Base-by-base conservation (phyloP, 2,888 invertebrate genomes). In the Lasioglossum oenotherae region DNA sequence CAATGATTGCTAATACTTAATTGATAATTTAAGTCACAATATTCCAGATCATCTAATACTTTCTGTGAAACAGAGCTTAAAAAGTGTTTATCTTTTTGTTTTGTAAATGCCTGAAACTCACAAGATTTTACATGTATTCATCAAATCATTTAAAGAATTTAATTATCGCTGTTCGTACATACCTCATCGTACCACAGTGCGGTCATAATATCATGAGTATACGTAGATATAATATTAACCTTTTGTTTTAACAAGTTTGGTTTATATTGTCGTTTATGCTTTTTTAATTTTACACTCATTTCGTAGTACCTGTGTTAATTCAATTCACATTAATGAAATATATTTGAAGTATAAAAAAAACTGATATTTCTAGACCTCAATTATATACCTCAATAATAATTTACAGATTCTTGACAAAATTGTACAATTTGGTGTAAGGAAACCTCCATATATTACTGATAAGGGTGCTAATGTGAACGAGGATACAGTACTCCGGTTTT, bases 401-500 rank as follows among this genome's bases (percentile, higher is more conserved):
- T 88, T 88, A 86, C 94, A 95, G n/a, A 92, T 88, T 86, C 92
- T 92, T 19, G 93, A 93, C n/a, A 95, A 77, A 64, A 93, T 88
- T 6, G 88, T 88, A 80, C 91, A 92, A 81, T 87, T 93, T 74
- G 82, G 91, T 31, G 89, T 89, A 19, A 93, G 80, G 78, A 95
- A 92, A 84, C 92, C 86, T 35, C 92, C 93, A 83, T 95, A 95
- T 83, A 95, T 91, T 6, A 95, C 90, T 27, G 91, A 83, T 14
- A 93, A 74, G 0, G 95, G 94, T 72, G 95, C 93, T 2, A 95
- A 71, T 35, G 93, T 93, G 87, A 92, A 91, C n/a, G 90, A 86
- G n/a, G 81, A 76, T 27, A 92, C 35, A n/a, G 80, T 76, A 78
- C 90, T 91, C 6, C 72, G 86, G 27, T 46, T 84, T 84, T 93